phyloP scores from a whole-genome alignment of 2,113 vertebrate species.

The Neotoma lepida region DNA sequence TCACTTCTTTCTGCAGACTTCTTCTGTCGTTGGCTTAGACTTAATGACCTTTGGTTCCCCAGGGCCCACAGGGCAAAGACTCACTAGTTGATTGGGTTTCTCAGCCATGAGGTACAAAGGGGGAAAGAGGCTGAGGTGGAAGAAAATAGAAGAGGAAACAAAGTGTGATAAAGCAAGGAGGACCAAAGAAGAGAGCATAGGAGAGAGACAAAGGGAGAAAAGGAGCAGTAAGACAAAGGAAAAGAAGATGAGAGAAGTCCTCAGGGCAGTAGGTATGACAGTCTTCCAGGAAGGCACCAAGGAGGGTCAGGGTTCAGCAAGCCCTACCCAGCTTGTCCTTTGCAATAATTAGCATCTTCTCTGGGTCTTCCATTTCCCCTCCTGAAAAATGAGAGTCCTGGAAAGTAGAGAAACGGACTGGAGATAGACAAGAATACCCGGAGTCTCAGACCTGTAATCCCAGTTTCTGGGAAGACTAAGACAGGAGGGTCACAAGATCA shows the following conservation, averaged over 20 bases:
- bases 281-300: background rate
- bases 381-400: background rate
- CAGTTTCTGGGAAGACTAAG: background rate
- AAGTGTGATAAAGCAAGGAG: background rate
- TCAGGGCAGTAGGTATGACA: too few relatives aligned
- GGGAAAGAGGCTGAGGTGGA: background rate
- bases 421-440: background rate
- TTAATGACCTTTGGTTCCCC: background rate
- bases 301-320: background rate
- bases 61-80: background rate
- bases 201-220: background rate
- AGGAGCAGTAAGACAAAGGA: background rate
- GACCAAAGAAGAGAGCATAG: background rate
- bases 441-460: background rate
- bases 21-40: background rate
- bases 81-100: background rate
- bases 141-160: background rate
- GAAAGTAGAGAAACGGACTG: background rate
- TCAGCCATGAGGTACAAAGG: background rate
- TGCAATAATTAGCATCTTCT: background rate
- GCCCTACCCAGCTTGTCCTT: background rate
- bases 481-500: background rate
- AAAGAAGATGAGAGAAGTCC: background rate
- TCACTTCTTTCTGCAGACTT: slow-evolving; percentile 2
- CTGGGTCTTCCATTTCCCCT: background rate